Conservation (phyloP, 2,797 vertebrate genomes). For the Mormyrus proboscirostris region DNA sequence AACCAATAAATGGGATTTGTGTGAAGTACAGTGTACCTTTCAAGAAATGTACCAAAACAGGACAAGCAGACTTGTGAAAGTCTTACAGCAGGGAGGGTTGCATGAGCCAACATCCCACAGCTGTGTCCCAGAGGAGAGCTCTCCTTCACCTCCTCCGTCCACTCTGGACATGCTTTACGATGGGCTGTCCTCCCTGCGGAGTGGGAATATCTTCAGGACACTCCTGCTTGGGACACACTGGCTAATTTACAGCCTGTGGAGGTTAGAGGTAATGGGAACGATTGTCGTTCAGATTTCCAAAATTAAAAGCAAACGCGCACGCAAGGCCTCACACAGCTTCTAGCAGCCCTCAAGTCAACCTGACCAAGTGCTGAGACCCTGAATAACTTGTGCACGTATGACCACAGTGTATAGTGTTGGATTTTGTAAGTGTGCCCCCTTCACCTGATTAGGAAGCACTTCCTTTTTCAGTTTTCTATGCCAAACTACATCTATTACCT, state of each 20-base stretch:
- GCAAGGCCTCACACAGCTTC: background rate
- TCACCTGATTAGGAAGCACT: background rate
- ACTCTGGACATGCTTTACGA: slow-evolving; percentile 16
- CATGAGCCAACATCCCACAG: slow-evolving; percentile 15
- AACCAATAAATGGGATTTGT: slow-evolving; percentile 10
- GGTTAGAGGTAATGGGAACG: slow-evolving; percentile 2
- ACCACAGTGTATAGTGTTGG: background rate
- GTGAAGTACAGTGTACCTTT: background rate
- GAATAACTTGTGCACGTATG: background rate
- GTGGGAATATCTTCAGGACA: slow-evolving; percentile 20
- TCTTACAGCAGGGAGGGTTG: slow-evolving; percentile 21
- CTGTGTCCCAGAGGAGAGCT: slow-evolving; percentile 8
- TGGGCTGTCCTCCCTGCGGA: slow-evolving; percentile 17
- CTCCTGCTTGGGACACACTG: slow-evolving; percentile 11
- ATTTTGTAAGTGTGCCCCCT: background rate
- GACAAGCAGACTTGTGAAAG: slow-evolving; percentile 21
- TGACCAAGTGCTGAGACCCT: background rate
- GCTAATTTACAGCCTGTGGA: slow-evolving; percentile 17
- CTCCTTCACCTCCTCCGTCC: background rate
- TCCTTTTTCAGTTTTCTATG: background rate
- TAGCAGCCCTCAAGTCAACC: background rate
- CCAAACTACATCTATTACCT: background rate
- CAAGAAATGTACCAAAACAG: slow-evolving; percentile 22
- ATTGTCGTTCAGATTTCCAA: slow-evolving; percentile 16
- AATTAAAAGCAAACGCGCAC: background rate